phyloP scores from a whole-genome alignment of 30 jellyfish, hydroid and myxozoan species.

The Nemopilema nomurai region DNA sequence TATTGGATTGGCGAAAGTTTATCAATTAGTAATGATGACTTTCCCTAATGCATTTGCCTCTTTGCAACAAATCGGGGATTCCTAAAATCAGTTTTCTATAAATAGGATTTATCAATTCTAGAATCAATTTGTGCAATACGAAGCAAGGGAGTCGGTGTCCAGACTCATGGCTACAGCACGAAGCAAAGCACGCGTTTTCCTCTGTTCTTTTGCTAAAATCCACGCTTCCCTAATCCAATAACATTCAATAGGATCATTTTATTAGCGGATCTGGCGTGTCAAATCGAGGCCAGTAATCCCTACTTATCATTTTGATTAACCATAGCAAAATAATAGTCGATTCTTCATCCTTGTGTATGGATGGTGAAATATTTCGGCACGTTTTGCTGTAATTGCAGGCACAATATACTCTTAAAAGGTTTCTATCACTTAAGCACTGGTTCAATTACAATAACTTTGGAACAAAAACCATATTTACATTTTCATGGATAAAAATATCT shows the following conservation, averaged over 20 bases:
- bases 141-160: background rate
- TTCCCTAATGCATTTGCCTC: background rate
- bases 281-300: background rate
- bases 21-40: too few species aligned
- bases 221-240: conserved; percentile 11
- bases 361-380: background rate
- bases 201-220: background rate
- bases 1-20: background rate
- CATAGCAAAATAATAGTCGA: conserved; percentile 9
- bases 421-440: background rate
- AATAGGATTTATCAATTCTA: background rate
- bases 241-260: conserved; percentile 11
- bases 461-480: background rate
- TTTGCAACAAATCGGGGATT: background rate
- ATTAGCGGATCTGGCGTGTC: conserved; percentile 5
- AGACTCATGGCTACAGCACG: conserved; percentile 2
- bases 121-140: background rate
- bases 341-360: background rate
- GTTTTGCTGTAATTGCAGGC: background rate
- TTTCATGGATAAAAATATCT: too few species aligned
- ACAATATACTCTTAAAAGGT: background rate
- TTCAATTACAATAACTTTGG: background rate
- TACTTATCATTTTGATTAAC: conserved; percentile 5
- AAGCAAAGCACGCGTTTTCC: background rate
- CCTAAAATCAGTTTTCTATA: background rate